Evolutionary conservation across 1,140 invertebrate species (phyloP).

Genomic region (Delia radicum): DNA sequence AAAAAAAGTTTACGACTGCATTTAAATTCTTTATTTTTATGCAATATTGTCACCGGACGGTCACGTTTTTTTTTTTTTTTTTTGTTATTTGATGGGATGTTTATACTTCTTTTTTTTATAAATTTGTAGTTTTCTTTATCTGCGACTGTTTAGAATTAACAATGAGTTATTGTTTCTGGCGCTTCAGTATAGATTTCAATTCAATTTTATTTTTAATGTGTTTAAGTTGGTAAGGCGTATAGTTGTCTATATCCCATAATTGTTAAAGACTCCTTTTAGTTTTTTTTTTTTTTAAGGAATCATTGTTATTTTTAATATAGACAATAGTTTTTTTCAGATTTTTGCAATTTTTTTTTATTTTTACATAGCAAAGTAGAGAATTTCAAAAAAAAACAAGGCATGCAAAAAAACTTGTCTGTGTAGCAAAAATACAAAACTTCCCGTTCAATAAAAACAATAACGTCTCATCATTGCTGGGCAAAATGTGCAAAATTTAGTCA

Average conservation of each 20-base stretch:
- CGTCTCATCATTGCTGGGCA: background rate
- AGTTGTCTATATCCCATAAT: background rate
- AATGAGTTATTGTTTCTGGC: background rate
- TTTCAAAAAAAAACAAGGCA: background rate
- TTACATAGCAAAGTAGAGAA: background rate
- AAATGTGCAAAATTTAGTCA: background rate
- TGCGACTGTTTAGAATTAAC: background rate
- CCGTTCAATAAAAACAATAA: background rate
- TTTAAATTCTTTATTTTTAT: background rate
- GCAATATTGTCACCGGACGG: background rate
- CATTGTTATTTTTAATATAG: background rate
- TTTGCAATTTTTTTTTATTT: background rate
- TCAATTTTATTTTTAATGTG: too few species aligned
- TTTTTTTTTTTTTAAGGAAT: background rate
- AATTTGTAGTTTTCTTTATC: background rate
- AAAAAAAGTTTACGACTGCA: background rate
- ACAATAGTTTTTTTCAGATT: background rate
- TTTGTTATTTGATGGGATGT: background rate
- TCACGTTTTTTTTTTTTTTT: slow-evolving; percentile 9
- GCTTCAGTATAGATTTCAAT: too few species aligned
- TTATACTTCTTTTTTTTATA: background rate
- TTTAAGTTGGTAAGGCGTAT: background rate
- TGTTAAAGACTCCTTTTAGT: background rate
- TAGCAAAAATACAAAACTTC: background rate
- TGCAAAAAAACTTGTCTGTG: background rate